Evolutionary conservation across 2,797 vertebrate genomes (phyloP).

Genomic region (Brotula barbata): DNA sequence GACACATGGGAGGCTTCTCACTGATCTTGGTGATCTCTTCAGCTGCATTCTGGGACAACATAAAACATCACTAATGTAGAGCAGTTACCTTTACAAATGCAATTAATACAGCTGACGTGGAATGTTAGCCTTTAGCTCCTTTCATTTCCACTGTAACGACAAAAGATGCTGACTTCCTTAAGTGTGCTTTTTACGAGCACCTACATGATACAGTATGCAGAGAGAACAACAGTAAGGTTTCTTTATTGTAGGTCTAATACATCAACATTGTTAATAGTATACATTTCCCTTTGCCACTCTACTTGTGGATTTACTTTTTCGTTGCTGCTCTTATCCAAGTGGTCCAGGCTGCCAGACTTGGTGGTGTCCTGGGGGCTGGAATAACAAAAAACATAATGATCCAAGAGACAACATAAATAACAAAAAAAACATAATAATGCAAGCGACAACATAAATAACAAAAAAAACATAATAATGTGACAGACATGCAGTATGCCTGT

Average conservation of each 20-base stretch:
- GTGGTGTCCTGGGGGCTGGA: conserved; percentile 73
- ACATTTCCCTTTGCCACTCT: no score
- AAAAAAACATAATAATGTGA: no score
- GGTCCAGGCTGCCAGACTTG: conserved; percentile 82
- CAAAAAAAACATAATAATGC: conserved; percentile 1
- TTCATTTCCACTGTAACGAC: no score
- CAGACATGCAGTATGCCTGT: background rate
- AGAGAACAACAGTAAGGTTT: no score
- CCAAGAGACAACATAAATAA: no score
- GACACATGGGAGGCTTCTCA: conserved; percentile 82
- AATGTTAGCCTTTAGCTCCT: background rate
- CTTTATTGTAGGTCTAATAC: no score
- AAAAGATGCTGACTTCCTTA: no score
- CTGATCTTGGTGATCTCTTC: conserved; percentile 73
- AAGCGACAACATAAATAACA: no score
- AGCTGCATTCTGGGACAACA: conserved; percentile 72
- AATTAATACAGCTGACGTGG: background rate
- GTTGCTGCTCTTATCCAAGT: conserved; percentile 76
- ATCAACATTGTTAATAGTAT: no score
- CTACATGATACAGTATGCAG: no score
- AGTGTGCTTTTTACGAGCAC: no score
- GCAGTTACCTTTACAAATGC: background rate
- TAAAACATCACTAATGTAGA: background rate
- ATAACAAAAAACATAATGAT: conserved; percentile 22
- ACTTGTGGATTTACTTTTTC: conserved; percentile 80